Evolutionary conservation across 1,140 invertebrate species (phyloP).

Genomic region (Diorhabda elongata): DNA sequence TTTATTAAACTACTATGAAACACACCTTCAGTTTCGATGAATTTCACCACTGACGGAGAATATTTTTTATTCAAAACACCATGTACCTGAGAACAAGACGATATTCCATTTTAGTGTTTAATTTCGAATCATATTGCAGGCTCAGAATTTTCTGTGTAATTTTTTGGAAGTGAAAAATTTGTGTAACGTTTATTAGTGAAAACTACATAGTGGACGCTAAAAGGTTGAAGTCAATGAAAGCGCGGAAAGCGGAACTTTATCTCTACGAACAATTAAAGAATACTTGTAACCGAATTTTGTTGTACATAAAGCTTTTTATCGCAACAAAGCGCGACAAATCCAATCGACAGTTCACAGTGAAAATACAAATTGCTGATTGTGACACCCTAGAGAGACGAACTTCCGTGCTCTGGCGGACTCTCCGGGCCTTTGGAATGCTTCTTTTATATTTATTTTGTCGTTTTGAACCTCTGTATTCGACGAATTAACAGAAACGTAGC

Average conservation of each 20-base stretch:
- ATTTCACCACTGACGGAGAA: too few relatives aligned
- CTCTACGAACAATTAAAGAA: conserved; percentile 11
- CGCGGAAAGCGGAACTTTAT: conserved; percentile 3
- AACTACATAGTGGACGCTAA: too few relatives aligned
- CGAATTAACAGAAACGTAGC: conserved; percentile 13
- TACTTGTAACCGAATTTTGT: conserved; percentile 14
- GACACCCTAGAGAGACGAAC: conserved; percentile 17
- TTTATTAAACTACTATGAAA: too few relatives aligned
- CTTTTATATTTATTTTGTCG: conserved; percentile 9
- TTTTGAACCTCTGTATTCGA: conserved; percentile 9
- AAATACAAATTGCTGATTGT: conserved; percentile 19
- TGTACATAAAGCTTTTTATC: conserved; percentile 18
- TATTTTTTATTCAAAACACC: too few relatives aligned
- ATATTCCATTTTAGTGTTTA: too few relatives aligned
- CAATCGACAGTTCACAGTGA: conserved; percentile 13
- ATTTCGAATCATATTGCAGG: too few relatives aligned
- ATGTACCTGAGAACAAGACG: too few relatives aligned
- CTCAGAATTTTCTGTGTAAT: too few relatives aligned
- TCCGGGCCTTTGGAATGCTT: conserved; percentile 9
- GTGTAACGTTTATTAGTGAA: too few relatives aligned
- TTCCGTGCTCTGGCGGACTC: background rate
- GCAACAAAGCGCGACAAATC: conserved; percentile 10
- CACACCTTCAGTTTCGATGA: too few relatives aligned
- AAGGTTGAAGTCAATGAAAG: background rate
- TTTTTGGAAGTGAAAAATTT: too few relatives aligned